These are phyloP conservation scores for Gordius sp. DNA, from an alignment of 2,888 invertebrate species.

Conservation along the genomic window DNA sequence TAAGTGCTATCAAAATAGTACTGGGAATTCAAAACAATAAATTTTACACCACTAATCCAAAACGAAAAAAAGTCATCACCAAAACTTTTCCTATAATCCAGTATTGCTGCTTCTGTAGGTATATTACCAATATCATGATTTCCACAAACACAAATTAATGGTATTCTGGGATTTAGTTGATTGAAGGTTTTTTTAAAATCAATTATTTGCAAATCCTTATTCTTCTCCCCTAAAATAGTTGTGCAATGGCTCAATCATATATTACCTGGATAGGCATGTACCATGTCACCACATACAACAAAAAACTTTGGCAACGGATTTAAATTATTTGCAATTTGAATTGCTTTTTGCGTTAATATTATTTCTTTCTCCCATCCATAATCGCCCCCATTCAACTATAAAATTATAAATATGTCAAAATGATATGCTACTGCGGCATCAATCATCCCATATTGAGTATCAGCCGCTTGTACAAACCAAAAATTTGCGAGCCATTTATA, in stretches of 20 bases:
- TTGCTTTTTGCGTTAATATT: conserved; percentile 25
- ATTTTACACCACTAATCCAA: conserved; percentile 31
- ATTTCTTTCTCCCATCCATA: conserved; percentile 30
- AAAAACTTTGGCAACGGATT: conserved; percentile 29
- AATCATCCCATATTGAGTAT: conserved; percentile 33
- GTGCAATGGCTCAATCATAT: conserved; percentile 16
- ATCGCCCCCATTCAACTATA: neutral
- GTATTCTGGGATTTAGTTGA: conserved; percentile 29
- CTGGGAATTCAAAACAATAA: conserved; percentile 33
- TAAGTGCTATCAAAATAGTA: conserved; percentile 25
- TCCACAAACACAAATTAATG: conserved; percentile 33
- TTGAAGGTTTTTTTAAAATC: conserved; percentile 24
- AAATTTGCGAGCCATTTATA: neutral
- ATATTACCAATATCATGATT: conserved; percentile 34
- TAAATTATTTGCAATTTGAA: conserved; percentile 30
- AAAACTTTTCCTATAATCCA: conserved; percentile 22
- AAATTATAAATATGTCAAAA: conserved; percentile 15
- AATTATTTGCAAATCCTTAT: conserved; percentile 3
- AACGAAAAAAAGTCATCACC: conserved; percentile 34
- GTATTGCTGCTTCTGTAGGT: conserved; percentile 28
- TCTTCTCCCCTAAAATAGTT: conserved; percentile 21
- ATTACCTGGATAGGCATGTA: conserved; percentile 30
- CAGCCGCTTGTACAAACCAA: conserved; percentile 28
- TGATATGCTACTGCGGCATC: conserved; percentile 21
- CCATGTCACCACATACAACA: conserved; percentile 33